Evolutionary conservation across 2,113 vertebrate genomes (phyloP).

Genomic region (Pseudorhombus dupliciocellatus): DNA sequence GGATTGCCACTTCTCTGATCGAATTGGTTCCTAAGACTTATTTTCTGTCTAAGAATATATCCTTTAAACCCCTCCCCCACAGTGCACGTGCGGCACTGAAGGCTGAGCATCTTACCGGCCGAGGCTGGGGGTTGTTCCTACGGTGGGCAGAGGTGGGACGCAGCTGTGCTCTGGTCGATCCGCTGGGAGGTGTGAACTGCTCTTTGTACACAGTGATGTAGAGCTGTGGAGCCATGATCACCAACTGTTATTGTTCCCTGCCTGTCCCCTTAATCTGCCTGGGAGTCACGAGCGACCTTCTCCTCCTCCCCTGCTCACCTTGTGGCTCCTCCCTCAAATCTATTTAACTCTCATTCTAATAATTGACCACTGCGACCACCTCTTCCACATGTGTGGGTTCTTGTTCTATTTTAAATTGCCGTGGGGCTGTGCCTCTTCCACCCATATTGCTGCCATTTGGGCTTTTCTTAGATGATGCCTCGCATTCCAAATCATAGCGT

Average conservation of each 20-base stretch:
- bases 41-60: not conserved
- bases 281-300: constrained; percentile 33
- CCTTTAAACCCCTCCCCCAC: not conserved
- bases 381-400: not conserved
- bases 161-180: constrained; percentile 47
- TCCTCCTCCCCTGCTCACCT: constrained; percentile 19
- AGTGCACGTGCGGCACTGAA: not conserved
- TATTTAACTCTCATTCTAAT: not conserved
- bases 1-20: not conserved
- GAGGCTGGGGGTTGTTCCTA: constrained; percentile 82
- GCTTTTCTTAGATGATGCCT: not conserved
- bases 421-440: not conserved
- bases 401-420: constrained; percentile 1
- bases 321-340: not conserved
- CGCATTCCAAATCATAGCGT: not conserved
- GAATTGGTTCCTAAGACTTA: not conserved
- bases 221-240: constrained; percentile 70
- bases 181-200: constrained; percentile 70
- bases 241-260: constrained; percentile 11
- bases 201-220: constrained; percentile 76
- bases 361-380: not conserved
- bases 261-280: constrained; percentile 24
- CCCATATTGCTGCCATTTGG: not conserved
- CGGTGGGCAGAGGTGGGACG: constrained; percentile 78
- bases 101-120: constrained; percentile 68